A percentile compares a stretch with the other conserved stretches of the same genome.
Evolutionary conservation across 2,797 vertebrate genomes (phyloP).

Genomic region (Gambusia yucatana): DNA sequence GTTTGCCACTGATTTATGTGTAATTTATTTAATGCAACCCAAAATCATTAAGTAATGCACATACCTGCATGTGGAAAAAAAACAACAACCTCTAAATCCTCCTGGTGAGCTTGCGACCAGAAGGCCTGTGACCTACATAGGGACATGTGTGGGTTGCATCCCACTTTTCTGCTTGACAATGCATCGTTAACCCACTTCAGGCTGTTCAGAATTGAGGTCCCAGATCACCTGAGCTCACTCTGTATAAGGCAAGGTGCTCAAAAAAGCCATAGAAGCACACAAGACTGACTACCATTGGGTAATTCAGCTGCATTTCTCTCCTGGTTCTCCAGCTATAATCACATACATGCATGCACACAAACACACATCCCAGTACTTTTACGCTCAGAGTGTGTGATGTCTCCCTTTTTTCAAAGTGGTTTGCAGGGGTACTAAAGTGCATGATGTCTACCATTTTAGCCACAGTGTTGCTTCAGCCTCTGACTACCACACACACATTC

Average conservation of each 20-base stretch:
- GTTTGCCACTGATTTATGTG: conserved; percentile 6
- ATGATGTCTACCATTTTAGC: conserved; percentile 61
- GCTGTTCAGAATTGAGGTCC: conserved; percentile 19
- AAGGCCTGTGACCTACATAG: conserved; percentile 62
- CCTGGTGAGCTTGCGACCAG: conserved; percentile 44
- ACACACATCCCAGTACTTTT: conserved; percentile 12
- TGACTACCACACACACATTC: conserved; percentile 57
- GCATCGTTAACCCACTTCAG: conserved; percentile 46
- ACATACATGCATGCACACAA: background rate
- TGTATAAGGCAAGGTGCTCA: conserved; percentile 7
- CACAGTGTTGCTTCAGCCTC: conserved; percentile 45
- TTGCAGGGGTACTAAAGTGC: conserved; percentile 55
- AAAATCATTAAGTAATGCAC: conserved; percentile 15
- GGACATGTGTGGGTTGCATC: conserved; percentile 30
- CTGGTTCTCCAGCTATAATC: conserved; percentile 25
- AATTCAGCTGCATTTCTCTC: conserved; percentile 9
- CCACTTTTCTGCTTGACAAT: conserved; percentile 51
- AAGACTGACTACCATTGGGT: background rate
- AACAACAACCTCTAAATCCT: conserved; percentile 10
- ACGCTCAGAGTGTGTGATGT: conserved; percentile 10
- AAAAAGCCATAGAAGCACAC: background rate
- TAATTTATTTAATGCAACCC: conserved; percentile 18
- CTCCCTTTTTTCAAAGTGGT: conserved; percentile 53
- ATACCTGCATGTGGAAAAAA: background rate
- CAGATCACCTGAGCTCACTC: conserved; percentile 43